Base-by-base conservation (phyloP, 2,888 invertebrate species). In the Trichopria drosophilae region DNA sequence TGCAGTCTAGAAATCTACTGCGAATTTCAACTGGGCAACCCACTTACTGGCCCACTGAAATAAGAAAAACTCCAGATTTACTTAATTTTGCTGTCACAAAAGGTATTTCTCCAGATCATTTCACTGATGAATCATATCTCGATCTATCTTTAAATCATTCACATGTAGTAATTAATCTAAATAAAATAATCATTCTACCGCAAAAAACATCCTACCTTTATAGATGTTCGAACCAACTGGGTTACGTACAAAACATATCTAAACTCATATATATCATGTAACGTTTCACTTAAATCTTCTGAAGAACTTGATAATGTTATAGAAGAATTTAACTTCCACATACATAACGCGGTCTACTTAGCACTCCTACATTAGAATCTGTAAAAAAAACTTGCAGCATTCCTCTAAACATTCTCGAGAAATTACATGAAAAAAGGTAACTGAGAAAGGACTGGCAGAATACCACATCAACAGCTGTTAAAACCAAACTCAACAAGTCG, bases 21-120 rank as follows among this genome's bases (percentile, higher is more conserved):
- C 20, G 9, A 9, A 10, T 51, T n/a, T 57, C 60, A 13, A 52
- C 46, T 6, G 51, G 54, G 4, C 26, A 52, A 46, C 59, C 61
- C 15, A 61, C 58, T 6, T 57, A 62, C 49, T 63, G 61, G 28
- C 28, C 41, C 10, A 6, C 28, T 6, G 26, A 41, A 13, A 16
- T 10, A 26, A 15, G 6, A 9, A 26, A 41, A 28, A 4, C 18
- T 5, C 41, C 41, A 9, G 28, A 26, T 19, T n/a, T 41, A 13
- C 24, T 41, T 28, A 29, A 41, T 13, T 41, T 26, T 3, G 5
- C n/a, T 1, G 19, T 41, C 6, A 26, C 28, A 13, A 41, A 41
- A 26, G 28, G 19, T 10, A 36, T 36, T 10, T 28, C 1, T 16
- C 9, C n/a, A 2, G 7, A 29, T 6, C 12, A 41, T 26, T 7